Base-by-base conservation (phyloP, 2,797 vertebrate species). In the Aldrovandia affinis region DNA sequence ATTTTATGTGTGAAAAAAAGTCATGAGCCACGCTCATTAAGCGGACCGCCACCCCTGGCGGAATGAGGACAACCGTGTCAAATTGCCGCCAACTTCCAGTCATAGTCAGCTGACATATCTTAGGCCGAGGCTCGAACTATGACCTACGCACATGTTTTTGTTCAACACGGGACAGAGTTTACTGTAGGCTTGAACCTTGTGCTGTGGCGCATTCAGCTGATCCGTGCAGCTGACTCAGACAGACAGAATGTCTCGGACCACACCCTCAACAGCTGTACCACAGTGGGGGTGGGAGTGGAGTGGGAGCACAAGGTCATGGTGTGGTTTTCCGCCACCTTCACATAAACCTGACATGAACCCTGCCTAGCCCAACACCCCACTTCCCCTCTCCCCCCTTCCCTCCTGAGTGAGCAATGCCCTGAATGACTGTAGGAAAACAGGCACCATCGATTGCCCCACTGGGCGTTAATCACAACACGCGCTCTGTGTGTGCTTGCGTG, bases 311-410 rank as follows among this genome's bases (percentile, higher is more conserved):
- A 39, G 39, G 42, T 1, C 42, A n/a, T 77, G 15, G 20, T 77
- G 22, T 14, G 42, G 42, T 47, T 22, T 9, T 47, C 73, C 42
- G 42, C 39, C 22, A 77, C 42, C 73, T 47, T 9, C 9, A 47
- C 22, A 25, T 77, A n/a, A 77, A 77, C 73, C 42, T 47, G 39
- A 77, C 39, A 77, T 77, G 73, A 77, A 44, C 73, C 42, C 39
- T 1, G 42, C 39, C 42, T 5, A n/a, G 73, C 18, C 42, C 18
- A 25, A 18, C 65, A 28, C 30, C 28, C 1, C 30, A 22, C 42
- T 20, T 44, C 12, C 44, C 8, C 42, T 28, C 4, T 33, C 68
- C 68, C 20, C 28, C 18, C 25, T 25, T 30, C 78, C 77, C 44
- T 33, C 4, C 73, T 39, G 9, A 42, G 20, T n/a, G 73, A 47